These are phyloP conservation scores for Steromphala cineraria DNA, from an alignment of 2,888 invertebrate species.

Conservation along the genomic window DNA sequence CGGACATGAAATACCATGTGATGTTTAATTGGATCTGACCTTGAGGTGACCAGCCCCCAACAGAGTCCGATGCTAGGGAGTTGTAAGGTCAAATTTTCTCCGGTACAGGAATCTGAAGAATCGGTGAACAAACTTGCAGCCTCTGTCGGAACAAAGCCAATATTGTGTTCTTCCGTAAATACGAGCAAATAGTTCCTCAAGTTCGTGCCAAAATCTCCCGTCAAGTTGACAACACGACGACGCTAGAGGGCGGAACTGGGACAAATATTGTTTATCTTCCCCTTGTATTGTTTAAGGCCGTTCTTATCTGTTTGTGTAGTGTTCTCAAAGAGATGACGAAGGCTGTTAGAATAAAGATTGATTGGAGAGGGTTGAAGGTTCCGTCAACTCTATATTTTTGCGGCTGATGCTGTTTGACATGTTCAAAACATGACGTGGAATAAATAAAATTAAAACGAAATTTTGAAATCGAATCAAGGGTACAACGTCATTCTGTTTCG, in stretches of 20 bases:
- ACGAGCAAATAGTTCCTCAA: conserved; percentile 3
- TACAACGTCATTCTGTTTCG: no score
- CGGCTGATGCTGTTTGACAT: no score
- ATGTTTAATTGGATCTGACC: neutral
- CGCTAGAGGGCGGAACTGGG: neutral
- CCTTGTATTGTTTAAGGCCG: neutral
- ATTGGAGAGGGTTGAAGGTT: no score
- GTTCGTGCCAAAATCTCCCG: neutral
- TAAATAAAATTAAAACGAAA: no score
- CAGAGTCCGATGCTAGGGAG: no score
- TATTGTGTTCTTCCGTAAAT: conserved; percentile 10
- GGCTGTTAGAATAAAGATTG: neutral
- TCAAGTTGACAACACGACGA: neutral
- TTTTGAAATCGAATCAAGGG: no score
- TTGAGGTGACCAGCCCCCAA: neutral
- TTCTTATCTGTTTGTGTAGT: neutral
- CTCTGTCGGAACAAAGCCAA: conserved; percentile 11
- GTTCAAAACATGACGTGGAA: no score
- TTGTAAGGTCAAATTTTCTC: neutral
- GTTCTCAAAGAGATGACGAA: neutral
- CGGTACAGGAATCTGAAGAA: neutral
- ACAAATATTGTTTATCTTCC: neutral
- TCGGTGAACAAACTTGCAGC: conserved; percentile 9
- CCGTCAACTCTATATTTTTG: no score
- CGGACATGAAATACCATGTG: no score